Base-by-base conservation (phyloP, 2,888 invertebrate genomes). In the Orchesellides sinensis region DNA sequence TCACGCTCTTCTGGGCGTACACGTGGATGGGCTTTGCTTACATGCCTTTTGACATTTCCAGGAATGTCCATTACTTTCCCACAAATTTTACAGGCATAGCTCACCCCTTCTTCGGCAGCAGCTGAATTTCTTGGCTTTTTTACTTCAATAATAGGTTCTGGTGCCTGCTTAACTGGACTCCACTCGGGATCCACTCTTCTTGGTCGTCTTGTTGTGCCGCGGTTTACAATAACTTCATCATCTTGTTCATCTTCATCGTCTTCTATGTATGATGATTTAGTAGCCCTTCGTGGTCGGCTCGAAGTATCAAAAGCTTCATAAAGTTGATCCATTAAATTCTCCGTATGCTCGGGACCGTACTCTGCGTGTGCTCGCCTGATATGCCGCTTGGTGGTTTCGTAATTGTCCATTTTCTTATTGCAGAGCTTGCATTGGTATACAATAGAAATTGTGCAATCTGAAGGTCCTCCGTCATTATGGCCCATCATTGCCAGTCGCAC, bases 381-480 rank as follows among this genome's bases (percentile, higher is more conserved):
- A 17, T 81, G 81, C 0, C 69, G 47, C 8, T 74, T 74, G 6
- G 25, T 19, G 12, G 10, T 14, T 6, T 59, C 74, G 8, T 3
- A 0, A 12, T 35, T 19, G 8, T 81, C 81, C 45, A 81, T 69
- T n/a, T 47, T 32, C 19, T 74, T 74, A 3, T 40, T 10, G 14
- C 81, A 81, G 0, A 81, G 32, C 52, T 81, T 81, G 23, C 81
- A 81, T 23, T 80, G 66, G 32, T 45, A 80, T 40, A 35, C 70
- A n/a, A 56, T 23, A 17, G 10, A 17, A 52, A 52, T 6, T 12
- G 17, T 45, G 17, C 32, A 75, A 25, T 52, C 40, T 0, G 47
- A 45, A n/a, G n/a, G n/a, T n/a, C n/a, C n/a, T n/a, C n/a, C n/a
- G n/a, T n/a, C n/a, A n/a, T n/a, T n/a, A n/a, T n/a, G n/a, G n/a